Percentiles rank a stretch among this genome's conserved stretches.
Conservation (phyloP, 2,113 vertebrate species). For the Leptocoma aspasia region DNA sequence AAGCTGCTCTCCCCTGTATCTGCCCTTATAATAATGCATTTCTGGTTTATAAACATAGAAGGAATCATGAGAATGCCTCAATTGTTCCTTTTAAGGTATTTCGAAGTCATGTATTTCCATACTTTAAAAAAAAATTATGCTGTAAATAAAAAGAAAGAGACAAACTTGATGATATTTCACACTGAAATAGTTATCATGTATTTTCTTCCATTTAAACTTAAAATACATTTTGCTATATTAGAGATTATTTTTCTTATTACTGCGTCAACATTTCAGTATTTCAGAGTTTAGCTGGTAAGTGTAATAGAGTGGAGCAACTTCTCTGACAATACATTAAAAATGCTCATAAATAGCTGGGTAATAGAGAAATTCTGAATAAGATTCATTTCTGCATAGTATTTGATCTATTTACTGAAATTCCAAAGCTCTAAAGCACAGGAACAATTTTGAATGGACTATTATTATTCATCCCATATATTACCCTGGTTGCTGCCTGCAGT, state of each 20-base stretch:
- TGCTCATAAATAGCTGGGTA: neutral
- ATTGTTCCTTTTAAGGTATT: neutral
- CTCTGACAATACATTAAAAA: neutral
- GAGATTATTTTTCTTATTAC: neutral
- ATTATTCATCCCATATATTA: conserved; percentile 49
- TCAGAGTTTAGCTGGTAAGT: neutral
- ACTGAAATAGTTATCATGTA: neutral
- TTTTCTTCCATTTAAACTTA: neutral
- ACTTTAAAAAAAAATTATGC: neutral
- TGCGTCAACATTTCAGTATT: neutral
- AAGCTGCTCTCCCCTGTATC: neutral
- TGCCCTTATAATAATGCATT: neutral
- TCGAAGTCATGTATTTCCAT: neutral
- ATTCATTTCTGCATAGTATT: neutral
- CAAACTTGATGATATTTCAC: neutral
- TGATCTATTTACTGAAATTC: conserved; percentile 20
- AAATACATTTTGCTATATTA: neutral
- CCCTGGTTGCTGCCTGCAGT: conserved; percentile 19
- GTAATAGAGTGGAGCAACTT: neutral
- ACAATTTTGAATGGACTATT: neutral
- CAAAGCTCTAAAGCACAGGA: neutral
- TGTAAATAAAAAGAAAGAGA: neutral
- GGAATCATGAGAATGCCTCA: neutral
- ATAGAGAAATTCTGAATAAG: neutral
- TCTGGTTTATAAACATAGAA: neutral